A percentile compares a stretch with the other conserved stretches of the same genome.
These are phyloP conservation scores for Drosophila recens DNA, from an alignment of 2,888 invertebrate genomes.

Conservation along the genomic window DNA sequence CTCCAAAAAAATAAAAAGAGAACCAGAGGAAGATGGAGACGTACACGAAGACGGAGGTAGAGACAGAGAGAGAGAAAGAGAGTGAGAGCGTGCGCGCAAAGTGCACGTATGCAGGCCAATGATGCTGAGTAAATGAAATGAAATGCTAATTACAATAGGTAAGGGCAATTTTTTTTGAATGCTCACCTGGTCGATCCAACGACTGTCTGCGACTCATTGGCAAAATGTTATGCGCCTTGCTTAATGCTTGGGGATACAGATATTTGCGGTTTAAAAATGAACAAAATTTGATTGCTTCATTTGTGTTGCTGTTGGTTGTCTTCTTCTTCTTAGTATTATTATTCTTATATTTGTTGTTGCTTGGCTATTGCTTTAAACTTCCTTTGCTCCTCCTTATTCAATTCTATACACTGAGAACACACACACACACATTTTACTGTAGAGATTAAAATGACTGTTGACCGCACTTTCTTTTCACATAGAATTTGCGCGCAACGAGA, in stretches of 20 bases:
- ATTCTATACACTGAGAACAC: slow-evolving; percentile 69
- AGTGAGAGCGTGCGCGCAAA: slow-evolving; percentile 67
- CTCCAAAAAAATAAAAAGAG: slow-evolving; percentile 26
- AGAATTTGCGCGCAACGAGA: slow-evolving; percentile 57
- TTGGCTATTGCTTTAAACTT: slow-evolving; percentile 63
- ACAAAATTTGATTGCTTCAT: slow-evolving; percentile 72
- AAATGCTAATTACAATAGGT: slow-evolving; percentile 65
- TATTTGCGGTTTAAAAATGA: slow-evolving; percentile 62
- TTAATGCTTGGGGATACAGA: slow-evolving; percentile 70
- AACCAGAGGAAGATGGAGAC: slow-evolving; percentile 12
- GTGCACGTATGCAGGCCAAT: slow-evolving; percentile 73
- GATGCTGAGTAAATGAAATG: slow-evolving; percentile 64
- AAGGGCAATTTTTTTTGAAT: slow-evolving; percentile 49
- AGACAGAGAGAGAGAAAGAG: slow-evolving; percentile 40
- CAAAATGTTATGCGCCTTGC: slow-evolving; percentile 75
- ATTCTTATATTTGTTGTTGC: slow-evolving; percentile 42
- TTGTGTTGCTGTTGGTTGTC: slow-evolving; percentile 53
- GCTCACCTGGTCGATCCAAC: slow-evolving; percentile 82
- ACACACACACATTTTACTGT: slow-evolving; percentile 55
- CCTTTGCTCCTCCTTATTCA: slow-evolving; percentile 56
- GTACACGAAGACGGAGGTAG: slow-evolving; percentile 3
- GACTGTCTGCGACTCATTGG: slow-evolving; percentile 83
- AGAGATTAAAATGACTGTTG: slow-evolving; percentile 46
- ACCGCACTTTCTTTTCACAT: slow-evolving; percentile 59
- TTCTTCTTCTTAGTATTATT: slow-evolving; percentile 28